Base-by-base conservation (phyloP, 2,113 vertebrate genomes). In the Sebastes fasciatus region DNA sequence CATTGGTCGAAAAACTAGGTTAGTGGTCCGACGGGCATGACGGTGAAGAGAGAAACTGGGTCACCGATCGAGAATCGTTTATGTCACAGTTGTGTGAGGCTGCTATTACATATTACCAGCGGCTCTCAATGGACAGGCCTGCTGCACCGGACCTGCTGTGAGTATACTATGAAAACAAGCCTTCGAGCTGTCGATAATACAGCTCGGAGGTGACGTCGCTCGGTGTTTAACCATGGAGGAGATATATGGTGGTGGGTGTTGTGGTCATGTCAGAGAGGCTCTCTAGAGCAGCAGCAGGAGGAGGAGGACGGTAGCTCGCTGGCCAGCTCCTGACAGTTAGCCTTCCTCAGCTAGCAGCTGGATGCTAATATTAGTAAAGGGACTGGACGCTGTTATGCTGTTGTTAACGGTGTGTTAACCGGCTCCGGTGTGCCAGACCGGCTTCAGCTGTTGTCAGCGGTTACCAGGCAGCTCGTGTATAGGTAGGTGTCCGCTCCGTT, bases 1-100 rank as follows among this genome's bases (percentile, higher is more conserved):
- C 43, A 96, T 96, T 95, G 94, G 95, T 57, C 62, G 74, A 89
- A 86, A 95, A 95, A 95, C 91, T 96, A 96, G 95, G 95, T 96
- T 95, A 96, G 95, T 95, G 94, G 93, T 95, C 87, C 95, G 94
- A 94, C 92, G 91, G 93, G 89, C 92, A 93, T 95, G 93, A 95
- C 95, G 94, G 92, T 89, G 94, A 87, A 88, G 82, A 94, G 82
- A 94, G 95, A 94, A 96, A 95, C 91, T 96, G 93, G 95, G 95
- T 95, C 95, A 96, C 87, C 91, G 93, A 94, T 88, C 88, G 94
- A 93, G 84, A 92, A 88, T 80, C 93, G 94, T 95, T 95, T 96
- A 95, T 96, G 94, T 95, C 95, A 96, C 92, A 91, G 85, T 90
- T 88, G 67, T 93, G 77, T 52, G 84, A 34, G 84, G 76, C 80